A percentile compares a stretch with the other conserved stretches of the same genome.
Evolutionary conservation across 2,888 invertebrate species (phyloP).

Genomic region (Trichacis sp.): DNA sequence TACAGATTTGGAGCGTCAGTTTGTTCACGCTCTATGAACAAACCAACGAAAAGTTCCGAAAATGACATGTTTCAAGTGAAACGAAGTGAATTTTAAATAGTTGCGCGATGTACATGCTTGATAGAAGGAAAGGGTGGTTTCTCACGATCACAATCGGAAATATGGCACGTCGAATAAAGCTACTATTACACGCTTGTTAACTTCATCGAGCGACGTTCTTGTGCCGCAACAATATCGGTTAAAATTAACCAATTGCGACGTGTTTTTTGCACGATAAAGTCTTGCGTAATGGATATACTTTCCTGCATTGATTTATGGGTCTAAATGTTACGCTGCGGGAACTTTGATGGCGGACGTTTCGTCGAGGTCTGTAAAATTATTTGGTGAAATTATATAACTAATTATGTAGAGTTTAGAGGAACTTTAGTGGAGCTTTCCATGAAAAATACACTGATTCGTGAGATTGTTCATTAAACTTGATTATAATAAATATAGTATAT

Average conservation of each 20-base stretch:
- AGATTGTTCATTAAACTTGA: no score
- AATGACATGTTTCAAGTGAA: no score
- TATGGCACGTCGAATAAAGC: slow-evolving; percentile 15
- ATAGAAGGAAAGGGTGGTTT: slow-evolving; percentile 12
- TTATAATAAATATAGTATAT: no score
- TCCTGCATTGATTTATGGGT: not conserved
- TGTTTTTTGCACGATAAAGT: slow-evolving; percentile 7
- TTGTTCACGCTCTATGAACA: no score
- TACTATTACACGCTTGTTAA: slow-evolving; percentile 14
- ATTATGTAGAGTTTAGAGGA: no score
- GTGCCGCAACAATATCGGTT: not conserved
- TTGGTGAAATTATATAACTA: no score
- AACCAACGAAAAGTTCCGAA: no score
- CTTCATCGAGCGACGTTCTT: slow-evolving; percentile 3
- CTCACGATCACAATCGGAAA: slow-evolving; percentile 15
- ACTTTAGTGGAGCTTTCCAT: no score
- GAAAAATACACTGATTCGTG: no score
- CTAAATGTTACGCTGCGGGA: not conserved
- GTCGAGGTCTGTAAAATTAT: not conserved
- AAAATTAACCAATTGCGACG: slow-evolving; percentile 10
- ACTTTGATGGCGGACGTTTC: not conserved
- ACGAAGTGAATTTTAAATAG: no score
- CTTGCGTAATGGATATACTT: not conserved
- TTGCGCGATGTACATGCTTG: slow-evolving; percentile 7
- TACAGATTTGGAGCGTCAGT: no score